These are phyloP conservation scores for Antheraea mylitta DNA, from an alignment of 1,140 invertebrate species.

Conservation along the genomic window DNA sequence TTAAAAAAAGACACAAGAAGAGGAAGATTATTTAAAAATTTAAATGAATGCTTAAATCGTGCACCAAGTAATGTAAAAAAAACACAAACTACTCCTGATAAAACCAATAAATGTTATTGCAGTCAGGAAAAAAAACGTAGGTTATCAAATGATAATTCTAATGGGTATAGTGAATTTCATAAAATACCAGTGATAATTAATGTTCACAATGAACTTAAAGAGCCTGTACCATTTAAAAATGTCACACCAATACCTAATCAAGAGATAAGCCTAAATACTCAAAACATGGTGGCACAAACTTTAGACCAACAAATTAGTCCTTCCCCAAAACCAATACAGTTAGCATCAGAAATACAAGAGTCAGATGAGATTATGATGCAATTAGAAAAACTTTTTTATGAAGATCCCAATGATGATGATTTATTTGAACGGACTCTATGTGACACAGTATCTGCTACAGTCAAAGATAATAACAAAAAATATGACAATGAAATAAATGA, in stretches of 20 bases:
- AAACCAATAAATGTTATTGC: constrained; percentile 46
- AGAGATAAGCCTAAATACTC: neutral
- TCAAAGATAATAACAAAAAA: constrained; percentile 26
- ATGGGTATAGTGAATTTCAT: neutral
- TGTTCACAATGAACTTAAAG: constrained; percentile 1
- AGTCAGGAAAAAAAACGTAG: constrained; percentile 43
- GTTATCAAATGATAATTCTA: constrained; percentile 20
- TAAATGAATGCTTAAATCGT: constrained; percentile 53
- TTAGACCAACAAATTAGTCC: neutral
- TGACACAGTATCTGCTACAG: constrained; percentile 32
- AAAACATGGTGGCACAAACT: neutral
- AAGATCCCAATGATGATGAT: constrained; percentile 62
- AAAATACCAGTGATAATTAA: constrained; percentile 19
- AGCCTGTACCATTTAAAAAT: constrained; percentile 5
- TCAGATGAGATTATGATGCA: constrained; percentile 60
- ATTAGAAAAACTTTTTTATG: constrained; percentile 63
- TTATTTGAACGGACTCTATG: constrained; percentile 58
- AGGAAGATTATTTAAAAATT: constrained; percentile 52
- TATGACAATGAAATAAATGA: constrained; percentile 19
- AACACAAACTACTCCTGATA: constrained; percentile 44
- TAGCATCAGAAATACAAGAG: constrained; percentile 35
- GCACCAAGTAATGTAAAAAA: constrained; percentile 64
- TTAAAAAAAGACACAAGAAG: constrained; percentile 59
- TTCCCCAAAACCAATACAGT: neutral
- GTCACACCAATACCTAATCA: neutral